These are phyloP conservation scores for Atta texana DNA, from an alignment of 1,140 invertebrate genomes.

Conservation along the genomic window DNA sequence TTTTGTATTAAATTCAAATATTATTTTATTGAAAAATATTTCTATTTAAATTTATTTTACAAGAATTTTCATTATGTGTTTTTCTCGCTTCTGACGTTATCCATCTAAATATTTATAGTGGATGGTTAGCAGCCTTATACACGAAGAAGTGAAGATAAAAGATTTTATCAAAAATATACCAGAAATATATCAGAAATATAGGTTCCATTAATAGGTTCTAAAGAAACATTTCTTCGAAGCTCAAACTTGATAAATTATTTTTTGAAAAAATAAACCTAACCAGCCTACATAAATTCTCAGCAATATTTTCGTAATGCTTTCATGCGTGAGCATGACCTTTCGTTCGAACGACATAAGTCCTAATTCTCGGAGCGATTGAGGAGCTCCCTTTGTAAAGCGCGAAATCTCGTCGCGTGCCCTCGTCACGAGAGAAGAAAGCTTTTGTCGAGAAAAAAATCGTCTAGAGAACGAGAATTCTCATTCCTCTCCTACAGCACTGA, in stretches of 20 bases:
- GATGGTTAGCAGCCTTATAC: neutral
- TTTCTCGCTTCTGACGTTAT: too few relatives aligned
- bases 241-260: neutral
- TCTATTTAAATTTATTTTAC: too few relatives aligned
- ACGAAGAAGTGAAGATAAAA: neutral
- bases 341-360: slow-evolving; percentile 18
- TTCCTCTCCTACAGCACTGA: slow-evolving; percentile 67
- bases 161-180: slow-evolving; percentile 8
- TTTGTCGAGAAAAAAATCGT: neutral
- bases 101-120: too few relatives aligned
- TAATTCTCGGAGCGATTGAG: slow-evolving; percentile 6
- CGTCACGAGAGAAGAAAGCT: neutral
- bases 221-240: too few relatives aligned
- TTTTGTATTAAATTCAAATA: too few relatives aligned
- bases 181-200: too few relatives aligned
- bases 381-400: neutral
- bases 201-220: too few relatives aligned
- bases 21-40: too few relatives aligned
- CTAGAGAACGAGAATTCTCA: neutral
- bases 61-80: too few relatives aligned
- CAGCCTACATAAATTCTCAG: neutral
- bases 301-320: neutral
- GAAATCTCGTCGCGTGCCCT: slow-evolving; percentile 23
- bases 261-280: neutral
- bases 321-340: neutral